A percentile compares a stretch with the other conserved stretches of the same genome.
phyloP scores from a whole-genome alignment of 2,113 vertebrate species.

The Tachuris rubrigastra region DNA sequence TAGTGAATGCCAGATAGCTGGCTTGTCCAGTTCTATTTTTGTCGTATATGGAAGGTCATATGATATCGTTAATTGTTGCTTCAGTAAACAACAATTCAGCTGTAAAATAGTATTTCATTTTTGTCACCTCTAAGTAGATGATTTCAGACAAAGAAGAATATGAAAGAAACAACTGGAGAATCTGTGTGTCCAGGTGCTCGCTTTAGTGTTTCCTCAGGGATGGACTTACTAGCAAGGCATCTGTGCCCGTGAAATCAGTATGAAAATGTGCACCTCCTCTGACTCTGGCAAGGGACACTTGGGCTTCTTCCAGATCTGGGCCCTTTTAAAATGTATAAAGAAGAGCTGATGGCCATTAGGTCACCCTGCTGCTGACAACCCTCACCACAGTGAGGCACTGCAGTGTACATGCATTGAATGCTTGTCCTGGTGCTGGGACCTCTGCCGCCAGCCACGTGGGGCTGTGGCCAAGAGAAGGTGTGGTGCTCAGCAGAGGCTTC shows the following conservation, averaged over 20 bases:
- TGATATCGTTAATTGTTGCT: background rate
- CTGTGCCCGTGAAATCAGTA: background rate
- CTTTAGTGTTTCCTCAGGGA: rapidly evolving
- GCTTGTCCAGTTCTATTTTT: background rate
- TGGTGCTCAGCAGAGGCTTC: background rate
- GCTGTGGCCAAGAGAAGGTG: background rate
- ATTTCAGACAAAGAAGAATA: background rate
- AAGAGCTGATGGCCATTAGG: background rate
- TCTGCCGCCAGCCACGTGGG: rapidly evolving
- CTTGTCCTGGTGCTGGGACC: background rate
- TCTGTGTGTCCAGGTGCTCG: background rate
- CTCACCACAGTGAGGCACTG: background rate
- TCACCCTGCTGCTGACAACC: rapidly evolving
- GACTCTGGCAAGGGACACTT: background rate
- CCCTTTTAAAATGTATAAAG: background rate
- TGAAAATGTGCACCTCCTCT: background rate
- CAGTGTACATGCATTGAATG: rapidly evolving
- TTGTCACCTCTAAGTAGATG: background rate
- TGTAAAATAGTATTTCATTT: background rate
- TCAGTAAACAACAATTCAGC: background rate
- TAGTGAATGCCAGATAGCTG: background rate
- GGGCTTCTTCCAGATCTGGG: background rate
- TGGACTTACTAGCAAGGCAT: background rate
- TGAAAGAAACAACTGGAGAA: background rate
- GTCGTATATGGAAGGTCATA: background rate